These are phyloP conservation scores for Ochotona curzoniae DNA, from an alignment of 2,113 vertebrate genomes.

Conservation along the genomic window DNA sequence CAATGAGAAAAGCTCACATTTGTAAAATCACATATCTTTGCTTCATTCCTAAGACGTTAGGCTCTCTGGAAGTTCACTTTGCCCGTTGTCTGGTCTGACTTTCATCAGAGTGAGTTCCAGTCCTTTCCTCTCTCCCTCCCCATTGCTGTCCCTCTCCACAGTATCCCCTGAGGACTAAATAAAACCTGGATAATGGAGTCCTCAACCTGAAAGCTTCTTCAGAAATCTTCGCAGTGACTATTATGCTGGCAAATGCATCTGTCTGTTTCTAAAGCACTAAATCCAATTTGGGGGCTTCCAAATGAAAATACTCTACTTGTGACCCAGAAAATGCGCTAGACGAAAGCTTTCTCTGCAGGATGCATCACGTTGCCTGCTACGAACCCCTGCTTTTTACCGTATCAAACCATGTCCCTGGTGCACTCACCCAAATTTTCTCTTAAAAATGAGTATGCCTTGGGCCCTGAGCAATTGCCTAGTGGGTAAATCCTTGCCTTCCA, in stretches of 20 bases:
- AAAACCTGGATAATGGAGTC: conserved; percentile 18
- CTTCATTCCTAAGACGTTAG: neutral
- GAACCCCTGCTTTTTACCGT: neutral
- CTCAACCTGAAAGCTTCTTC: conserved; percentile 53
- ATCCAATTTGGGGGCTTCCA: conserved; percentile 35
- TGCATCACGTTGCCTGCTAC: neutral
- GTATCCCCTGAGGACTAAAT: neutral
- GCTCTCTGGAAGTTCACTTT: neutral
- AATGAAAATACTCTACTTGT: conserved; percentile 60
- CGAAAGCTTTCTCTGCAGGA: conserved; percentile 9
- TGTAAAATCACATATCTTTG: neutral
- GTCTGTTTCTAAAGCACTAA: conserved; percentile 48
- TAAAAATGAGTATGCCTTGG: neutral
- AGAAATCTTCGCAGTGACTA: conserved; percentile 30
- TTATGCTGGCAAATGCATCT: conserved; percentile 28
- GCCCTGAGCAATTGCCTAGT: too few relatives aligned
- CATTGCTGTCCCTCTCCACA: neutral
- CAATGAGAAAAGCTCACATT: neutral
- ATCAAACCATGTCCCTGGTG: neutral
- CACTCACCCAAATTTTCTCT: conserved; percentile 13
- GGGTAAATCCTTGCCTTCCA: too few relatives aligned
- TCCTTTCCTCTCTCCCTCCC: neutral
- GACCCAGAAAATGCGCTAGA: conserved; percentile 1
- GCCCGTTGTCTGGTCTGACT: neutral
- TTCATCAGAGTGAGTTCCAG: neutral